These are phyloP conservation scores for Umimayanthus kanabou DNA, from an alignment of 92 coral and sea anemone species.

Conservation along the genomic window DNA sequence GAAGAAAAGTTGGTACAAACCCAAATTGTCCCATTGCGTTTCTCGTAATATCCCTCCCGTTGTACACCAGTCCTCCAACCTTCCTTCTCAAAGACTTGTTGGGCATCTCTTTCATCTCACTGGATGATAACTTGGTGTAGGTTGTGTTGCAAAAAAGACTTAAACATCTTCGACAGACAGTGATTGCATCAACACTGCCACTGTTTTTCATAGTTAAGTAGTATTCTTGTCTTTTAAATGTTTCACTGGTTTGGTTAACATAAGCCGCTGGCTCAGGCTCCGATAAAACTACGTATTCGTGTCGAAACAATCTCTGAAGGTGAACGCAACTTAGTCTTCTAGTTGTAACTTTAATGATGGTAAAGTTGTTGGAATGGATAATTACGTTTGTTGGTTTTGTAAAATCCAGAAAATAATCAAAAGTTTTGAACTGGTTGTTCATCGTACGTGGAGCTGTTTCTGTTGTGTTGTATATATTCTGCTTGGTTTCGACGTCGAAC, in stretches of 20 bases:
- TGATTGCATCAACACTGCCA: background rate
- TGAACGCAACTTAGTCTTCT: conserved; percentile 3
- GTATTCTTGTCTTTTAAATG: background rate
- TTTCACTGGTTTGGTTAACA: background rate
- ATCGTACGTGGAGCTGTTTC: background rate
- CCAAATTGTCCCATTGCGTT: conserved; percentile 18
- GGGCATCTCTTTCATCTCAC: conserved; percentile 16
- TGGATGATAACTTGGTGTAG: conserved; percentile 13
- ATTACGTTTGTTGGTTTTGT: background rate
- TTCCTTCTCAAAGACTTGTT: conserved; percentile 43
- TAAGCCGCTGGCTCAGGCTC: background rate
- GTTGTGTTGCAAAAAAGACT: conserved; percentile 42
- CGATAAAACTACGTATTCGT: background rate
- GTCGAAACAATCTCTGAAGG: background rate
- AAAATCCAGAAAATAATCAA: background rate
- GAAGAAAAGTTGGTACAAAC: conserved; percentile 21
- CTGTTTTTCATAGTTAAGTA: background rate
- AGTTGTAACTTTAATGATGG: conserved; percentile 5
- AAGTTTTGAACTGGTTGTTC: background rate
- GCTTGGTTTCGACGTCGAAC: background rate
- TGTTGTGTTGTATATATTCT: background rate
- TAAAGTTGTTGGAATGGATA: conserved; percentile 10
- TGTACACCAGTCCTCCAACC: conserved; percentile 8
- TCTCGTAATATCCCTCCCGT: conserved; percentile 17
- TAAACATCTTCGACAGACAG: conserved; percentile 12